Base-by-base conservation (phyloP, 2,113 vertebrate species). In the Gallinago media region DNA sequence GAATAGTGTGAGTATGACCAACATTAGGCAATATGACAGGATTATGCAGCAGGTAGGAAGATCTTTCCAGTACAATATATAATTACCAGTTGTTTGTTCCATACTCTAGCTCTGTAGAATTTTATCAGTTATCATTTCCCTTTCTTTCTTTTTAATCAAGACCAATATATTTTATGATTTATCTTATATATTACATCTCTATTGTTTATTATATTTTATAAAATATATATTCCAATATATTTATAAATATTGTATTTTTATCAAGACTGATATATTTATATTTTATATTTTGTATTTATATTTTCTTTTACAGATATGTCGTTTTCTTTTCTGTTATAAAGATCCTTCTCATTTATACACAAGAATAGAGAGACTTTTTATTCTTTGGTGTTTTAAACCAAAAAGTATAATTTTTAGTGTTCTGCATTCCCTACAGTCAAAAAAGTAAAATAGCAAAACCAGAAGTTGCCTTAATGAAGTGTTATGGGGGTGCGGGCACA, bases 11-110 rank as follows among this genome's bases (percentile, higher is more conserved):
- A 38, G 31, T 78, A 46, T 55, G 40, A 62, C 34, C 71, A 80
- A 65, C 8, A 23, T 73, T 42, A 66, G 58, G 63, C 29, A 65
- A 23, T 65, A 81, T 55, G 27, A 34, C 29, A 42, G 31, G 38
- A 34, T 42, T 52, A 27, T 8, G 5, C 42, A 90, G 73, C 83
- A 95, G 66, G 67, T 89, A 22, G 73, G 82, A 71, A 46, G 42
- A 72, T 68, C 47, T 75, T 67, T 89, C 78, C 75, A 52, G 7
- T 86, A 88, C 88, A 62, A 78, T 77, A 34, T 47, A 65, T 85
- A 93, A 78, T 97, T 95, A 92, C 38, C 74, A 92, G 74, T 89
- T 58, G 34, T 27, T 67, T 93, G 76, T 92, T 96, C 95, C 82
- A 77, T 92, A 52, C 62, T 89, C 65, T 58, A 56, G 68, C 40